Conservation (phyloP, 1,140 invertebrate genomes). For the Zeugodacus cucurbitae region DNA sequence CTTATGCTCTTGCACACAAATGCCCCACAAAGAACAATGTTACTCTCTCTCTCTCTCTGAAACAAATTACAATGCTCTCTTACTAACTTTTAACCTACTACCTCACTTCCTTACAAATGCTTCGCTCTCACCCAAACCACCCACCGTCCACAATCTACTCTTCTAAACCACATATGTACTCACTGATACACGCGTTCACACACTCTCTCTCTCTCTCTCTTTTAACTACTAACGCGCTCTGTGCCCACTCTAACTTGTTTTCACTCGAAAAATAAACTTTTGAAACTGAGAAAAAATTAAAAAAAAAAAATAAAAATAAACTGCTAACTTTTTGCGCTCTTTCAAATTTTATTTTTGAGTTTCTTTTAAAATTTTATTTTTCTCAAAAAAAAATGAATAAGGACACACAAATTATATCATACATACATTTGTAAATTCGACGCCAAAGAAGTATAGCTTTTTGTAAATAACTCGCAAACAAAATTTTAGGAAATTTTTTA, state of each 20-base stretch:
- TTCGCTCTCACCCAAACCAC: neutral
- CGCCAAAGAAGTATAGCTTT: neutral
- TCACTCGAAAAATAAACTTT: neutral
- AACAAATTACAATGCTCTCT: neutral
- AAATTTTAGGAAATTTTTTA: neutral
- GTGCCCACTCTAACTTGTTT: neutral
- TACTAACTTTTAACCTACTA: neutral
- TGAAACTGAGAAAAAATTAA: neutral
- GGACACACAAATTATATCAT: neutral
- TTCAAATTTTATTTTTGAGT: neutral
- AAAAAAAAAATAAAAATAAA: too few relatives aligned
- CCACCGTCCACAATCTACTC: neutral
- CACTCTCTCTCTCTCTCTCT: neutral
- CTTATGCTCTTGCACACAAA: neutral
- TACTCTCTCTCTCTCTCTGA: neutral
- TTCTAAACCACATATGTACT: neutral
- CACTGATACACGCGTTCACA: neutral
- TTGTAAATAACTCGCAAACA: conserved; percentile 18
- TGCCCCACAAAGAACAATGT: neutral
- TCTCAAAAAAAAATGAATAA: neutral
- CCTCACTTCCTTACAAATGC: neutral
- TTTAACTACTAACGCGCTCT: neutral
- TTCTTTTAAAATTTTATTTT: neutral
- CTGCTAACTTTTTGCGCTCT: neutral
- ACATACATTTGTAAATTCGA: conserved; percentile 20